Evolutionary conservation across 2,113 vertebrate genomes (phyloP), one percentile per base, ranked within the genome.

Genomic region (Scartelaos histophorus): DNA sequence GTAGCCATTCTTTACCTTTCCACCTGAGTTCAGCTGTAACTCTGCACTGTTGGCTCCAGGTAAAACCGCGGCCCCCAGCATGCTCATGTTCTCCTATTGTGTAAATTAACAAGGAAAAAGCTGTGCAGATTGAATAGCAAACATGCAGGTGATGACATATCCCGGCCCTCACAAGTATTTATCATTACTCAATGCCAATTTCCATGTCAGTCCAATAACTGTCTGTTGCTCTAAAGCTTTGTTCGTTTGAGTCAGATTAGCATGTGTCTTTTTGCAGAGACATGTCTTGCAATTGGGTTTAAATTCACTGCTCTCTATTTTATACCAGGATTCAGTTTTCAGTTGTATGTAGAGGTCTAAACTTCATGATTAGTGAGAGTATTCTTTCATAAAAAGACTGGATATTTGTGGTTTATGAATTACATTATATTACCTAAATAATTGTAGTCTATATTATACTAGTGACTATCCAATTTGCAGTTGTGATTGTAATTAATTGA

Each of bases 111-210:
- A 92, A 89, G 91, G 82, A 91, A 90, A 91, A 86, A 78, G 84
- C 86, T 71, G 82, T 73, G 83, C 38, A 60, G 82, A 90, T 92
- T 90, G 90, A 93, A 94, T 93, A 86, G 89, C 89, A 87, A 90
- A 92, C 90, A 92, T 88, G 88, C 91, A 90, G 88, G 90, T 88
- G 92, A 94, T 93, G 91, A 93, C 91, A 93, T 85, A 86, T 85
- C 83, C 67, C 78, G 19, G 71, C 78, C 47, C 78, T 81, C 76
- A 91, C 86, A 91, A 91, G 88, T 90, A 88, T 86, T 82, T 81
- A 83, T 83, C 91, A 88, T 92, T 90, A 87, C 81, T 88, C 83
- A 91, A 67, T 71, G 85, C 51, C 81, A 80, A 75, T 80, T 71
- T 68, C 77, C 75, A 71, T 87, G 82, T 86, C 80, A 76, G 81